phyloP scores from a whole-genome alignment of 2,113 vertebrate species.

The Brachyhypopomus occidentalis region DNA sequence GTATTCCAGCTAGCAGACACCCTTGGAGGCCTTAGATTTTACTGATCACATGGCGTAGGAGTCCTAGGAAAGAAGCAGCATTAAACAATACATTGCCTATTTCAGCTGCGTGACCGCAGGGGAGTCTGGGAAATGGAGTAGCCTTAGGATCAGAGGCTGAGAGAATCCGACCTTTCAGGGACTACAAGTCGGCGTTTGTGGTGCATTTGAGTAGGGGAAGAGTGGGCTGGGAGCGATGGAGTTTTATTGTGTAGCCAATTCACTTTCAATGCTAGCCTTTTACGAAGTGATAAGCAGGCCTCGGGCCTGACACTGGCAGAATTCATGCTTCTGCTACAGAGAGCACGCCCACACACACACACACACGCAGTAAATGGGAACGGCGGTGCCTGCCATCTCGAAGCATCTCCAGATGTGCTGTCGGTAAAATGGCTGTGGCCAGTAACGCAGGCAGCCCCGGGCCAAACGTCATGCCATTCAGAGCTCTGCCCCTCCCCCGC shows the following conservation, averaged over 20 bases:
- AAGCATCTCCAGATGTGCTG: slow-evolving; percentile 38
- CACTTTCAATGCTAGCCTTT: not conserved
- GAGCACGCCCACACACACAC: slow-evolving; percentile 5
- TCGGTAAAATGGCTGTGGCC: slow-evolving; percentile 36
- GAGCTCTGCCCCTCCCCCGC: not conserved
- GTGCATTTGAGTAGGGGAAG: not conserved
- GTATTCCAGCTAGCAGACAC: too few species aligned
- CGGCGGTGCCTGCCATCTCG: slow-evolving; percentile 36
- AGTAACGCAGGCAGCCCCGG: slow-evolving; percentile 4
- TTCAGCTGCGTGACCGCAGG: too few species aligned
- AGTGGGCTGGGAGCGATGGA: not conserved
- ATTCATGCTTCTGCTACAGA: not conserved
- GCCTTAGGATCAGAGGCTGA: too few species aligned
- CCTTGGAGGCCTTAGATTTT: too few species aligned
- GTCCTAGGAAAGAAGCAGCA: too few species aligned
- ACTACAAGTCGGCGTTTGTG: too few species aligned
- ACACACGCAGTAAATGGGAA: slow-evolving; percentile 9
- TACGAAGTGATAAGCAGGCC: not conserved
- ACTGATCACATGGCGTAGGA: too few species aligned
- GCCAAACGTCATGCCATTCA: not conserved
- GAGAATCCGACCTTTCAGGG: too few species aligned
- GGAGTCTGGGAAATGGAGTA: too few species aligned
- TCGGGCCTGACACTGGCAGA: not conserved
- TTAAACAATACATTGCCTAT: too few species aligned
- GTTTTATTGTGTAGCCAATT: not conserved